These are phyloP conservation scores for Tichodroma muraria DNA, from an alignment of 2,113 vertebrate species.

Conservation along the genomic window DNA sequence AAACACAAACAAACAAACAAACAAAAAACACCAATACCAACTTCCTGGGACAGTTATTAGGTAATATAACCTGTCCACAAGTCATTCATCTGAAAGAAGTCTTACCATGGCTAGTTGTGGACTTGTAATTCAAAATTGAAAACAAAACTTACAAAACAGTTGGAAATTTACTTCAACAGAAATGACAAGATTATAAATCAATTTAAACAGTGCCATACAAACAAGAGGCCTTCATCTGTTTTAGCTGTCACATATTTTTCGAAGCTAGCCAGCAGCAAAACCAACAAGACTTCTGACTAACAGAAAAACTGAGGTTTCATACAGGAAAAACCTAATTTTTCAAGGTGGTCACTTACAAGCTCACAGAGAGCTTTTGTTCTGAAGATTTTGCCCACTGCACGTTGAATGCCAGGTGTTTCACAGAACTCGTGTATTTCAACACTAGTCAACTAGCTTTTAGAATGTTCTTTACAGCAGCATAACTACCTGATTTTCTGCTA, in stretches of 20 bases:
- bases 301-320: not conserved
- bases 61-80: not conserved
- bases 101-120: conserved; percentile 71
- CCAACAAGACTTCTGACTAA: not conserved
- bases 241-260: not conserved
- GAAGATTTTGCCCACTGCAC: not conserved
- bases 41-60: not conserved
- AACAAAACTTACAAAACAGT: conserved; percentile 46
- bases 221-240: not conserved
- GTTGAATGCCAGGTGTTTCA: not conserved
- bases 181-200: not conserved
- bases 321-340: not conserved
- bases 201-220: not conserved
- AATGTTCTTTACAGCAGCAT: not conserved
- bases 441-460: not conserved
- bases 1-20: no score
- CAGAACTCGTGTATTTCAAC: not conserved
- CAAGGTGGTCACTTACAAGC: not conserved
- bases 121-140: conserved; percentile 69
- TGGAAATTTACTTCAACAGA: not conserved
- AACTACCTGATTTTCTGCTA: not conserved
- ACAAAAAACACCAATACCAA: not conserved
- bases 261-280: not conserved
- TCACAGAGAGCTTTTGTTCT: not conserved
- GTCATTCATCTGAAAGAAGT: conserved; percentile 78